Conservation (phyloP, 2,888 invertebrate genomes). For the Scaptomyza tumidula region DNA sequence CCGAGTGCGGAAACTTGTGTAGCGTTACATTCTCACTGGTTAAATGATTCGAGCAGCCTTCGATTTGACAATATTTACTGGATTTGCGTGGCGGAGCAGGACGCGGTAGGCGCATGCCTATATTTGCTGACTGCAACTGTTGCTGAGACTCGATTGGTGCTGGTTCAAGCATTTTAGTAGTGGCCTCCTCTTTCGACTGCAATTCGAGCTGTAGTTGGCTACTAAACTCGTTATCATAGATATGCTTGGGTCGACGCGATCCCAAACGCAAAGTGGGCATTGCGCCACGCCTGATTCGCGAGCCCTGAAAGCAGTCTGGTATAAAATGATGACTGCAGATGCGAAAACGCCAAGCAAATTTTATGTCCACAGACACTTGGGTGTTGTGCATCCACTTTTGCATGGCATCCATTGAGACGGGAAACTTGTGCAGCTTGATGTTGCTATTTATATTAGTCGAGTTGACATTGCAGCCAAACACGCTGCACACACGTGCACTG, state of each 20-base stretch:
- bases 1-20: constrained; percentile 70
- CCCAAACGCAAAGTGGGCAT: constrained; percentile 73
- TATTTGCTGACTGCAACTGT: constrained; percentile 2
- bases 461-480: constrained; percentile 60
- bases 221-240: constrained; percentile 64
- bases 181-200: constrained; percentile 6
- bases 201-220: constrained; percentile 9
- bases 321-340: constrained; percentile 75
- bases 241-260: constrained; percentile 34
- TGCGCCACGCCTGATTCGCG: constrained; percentile 65
- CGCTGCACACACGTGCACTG: constrained; percentile 62
- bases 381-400: constrained; percentile 76
- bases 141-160: not conserved
- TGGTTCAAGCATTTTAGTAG: not conserved
- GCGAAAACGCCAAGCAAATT: constrained; percentile 70
- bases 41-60: constrained; percentile 64
- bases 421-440: constrained; percentile 71
- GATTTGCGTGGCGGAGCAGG: constrained; percentile 62
- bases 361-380: constrained; percentile 61
- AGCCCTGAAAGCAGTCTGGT: constrained; percentile 64
- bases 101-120: constrained; percentile 40
- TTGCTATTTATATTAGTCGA: constrained; percentile 44
- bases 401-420: constrained; percentile 51
- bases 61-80: constrained; percentile 72
- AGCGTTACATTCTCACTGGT: constrained; percentile 62